These are phyloP conservation scores for Carposina sasakii DNA, from an alignment of 1,140 invertebrate genomes.

Conservation along the genomic window DNA sequence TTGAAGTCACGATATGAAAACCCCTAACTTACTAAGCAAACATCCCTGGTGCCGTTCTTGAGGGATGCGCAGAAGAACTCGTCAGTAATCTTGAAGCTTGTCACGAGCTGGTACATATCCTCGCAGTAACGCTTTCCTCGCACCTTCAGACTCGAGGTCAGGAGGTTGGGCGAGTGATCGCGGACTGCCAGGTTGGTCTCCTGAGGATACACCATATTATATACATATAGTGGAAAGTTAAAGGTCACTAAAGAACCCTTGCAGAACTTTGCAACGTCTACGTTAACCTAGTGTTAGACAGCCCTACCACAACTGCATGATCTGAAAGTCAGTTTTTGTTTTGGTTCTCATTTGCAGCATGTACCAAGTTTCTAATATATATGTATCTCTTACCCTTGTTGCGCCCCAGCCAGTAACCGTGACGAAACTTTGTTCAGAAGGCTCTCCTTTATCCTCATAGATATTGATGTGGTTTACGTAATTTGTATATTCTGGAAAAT, in stretches of 20 bases:
- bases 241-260: no score
- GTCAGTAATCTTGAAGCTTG: conserved; percentile 48
- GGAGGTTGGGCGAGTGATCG: conserved; percentile 45
- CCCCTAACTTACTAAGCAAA: conserved; percentile 58
- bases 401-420: conserved; percentile 54
- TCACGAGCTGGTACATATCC: conserved; percentile 58
- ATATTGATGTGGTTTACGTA: conserved; percentile 50
- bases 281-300: no score
- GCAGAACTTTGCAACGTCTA: no score
- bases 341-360: no score
- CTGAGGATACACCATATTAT: conserved; percentile 21
- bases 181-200: conserved; percentile 45
- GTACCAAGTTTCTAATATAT: no score
- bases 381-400: conserved; percentile 40
- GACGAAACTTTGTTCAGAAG: conserved; percentile 55
- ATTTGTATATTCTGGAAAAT: no score
- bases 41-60: conserved; percentile 57
- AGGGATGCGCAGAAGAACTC: conserved; percentile 63
- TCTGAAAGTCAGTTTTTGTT: no score
- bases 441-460: conserved; percentile 48
- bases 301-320: no score
- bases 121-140: conserved; percentile 47
- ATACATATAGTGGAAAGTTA: no score
- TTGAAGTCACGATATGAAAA: no score
- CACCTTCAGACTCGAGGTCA: conserved; percentile 47